phyloP scores from a whole-genome alignment of 2,797 vertebrate species.

The Rousettus madagascariensis region DNA sequence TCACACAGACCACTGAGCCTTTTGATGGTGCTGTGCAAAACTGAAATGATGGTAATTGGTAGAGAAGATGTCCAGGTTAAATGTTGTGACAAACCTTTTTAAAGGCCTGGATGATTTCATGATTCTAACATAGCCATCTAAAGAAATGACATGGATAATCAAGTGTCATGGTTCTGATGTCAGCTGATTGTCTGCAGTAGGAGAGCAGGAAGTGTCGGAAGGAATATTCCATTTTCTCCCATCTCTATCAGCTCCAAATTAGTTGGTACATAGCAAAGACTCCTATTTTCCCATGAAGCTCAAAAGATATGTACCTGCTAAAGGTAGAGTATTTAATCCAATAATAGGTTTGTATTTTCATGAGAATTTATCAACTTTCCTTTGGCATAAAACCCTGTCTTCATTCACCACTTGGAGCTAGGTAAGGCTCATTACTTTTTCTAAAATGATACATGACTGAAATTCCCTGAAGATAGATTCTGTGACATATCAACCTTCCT shows the following conservation, averaged over 20 bases:
- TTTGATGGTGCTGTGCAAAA: not conserved
- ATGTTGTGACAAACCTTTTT: slow-evolving; percentile 15
- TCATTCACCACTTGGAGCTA: not conserved
- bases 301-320: not conserved
- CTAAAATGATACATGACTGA: slow-evolving; percentile 25
- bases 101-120: slow-evolving; percentile 28
- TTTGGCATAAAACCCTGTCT: not conserved
- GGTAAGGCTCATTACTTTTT: not conserved
- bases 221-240: not conserved
- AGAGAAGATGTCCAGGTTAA: slow-evolving; percentile 50
- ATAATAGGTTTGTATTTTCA: not conserved
- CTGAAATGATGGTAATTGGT: not conserved
- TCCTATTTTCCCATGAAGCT: not conserved
- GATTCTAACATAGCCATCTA: not conserved
- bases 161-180: not conserved
- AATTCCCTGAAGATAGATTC: not conserved
- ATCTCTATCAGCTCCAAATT: not conserved
- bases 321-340: not conserved
- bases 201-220: not conserved
- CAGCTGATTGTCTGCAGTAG: not conserved
- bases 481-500: not conserved
- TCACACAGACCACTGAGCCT: not conserved
- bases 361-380: slow-evolving; percentile 14
- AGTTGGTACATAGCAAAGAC: not conserved
- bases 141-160: slow-evolving; percentile 18